Evolutionary conservation across 2,113 vertebrate species (phyloP).

Genomic region (Microtus richardsoni): DNA sequence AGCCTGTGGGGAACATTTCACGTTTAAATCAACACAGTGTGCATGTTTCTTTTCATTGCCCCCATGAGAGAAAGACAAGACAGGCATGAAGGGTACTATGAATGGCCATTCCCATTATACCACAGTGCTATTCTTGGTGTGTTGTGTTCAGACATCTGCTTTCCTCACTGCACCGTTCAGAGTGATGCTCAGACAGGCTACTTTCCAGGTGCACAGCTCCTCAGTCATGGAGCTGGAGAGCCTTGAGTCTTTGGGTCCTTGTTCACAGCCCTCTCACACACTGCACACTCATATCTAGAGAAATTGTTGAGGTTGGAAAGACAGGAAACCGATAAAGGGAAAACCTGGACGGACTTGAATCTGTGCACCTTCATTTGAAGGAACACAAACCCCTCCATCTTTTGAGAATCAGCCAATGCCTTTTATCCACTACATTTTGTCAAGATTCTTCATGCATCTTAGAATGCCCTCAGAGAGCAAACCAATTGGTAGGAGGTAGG

Average conservation of each 20-base stretch:
- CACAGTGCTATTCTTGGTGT: background rate
- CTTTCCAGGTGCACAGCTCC: background rate
- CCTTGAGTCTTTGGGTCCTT: background rate
- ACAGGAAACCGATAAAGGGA: background rate
- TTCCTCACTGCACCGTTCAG: accelerated
- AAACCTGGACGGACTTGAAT: background rate
- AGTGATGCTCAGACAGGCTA: no score
- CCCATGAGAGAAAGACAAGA: background rate
- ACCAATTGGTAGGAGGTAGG: background rate
- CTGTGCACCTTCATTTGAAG: no score
- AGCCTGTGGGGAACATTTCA: background rate
- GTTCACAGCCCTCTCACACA: background rate
- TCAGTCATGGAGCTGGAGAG: background rate
- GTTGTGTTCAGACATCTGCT: no score
- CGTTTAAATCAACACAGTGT: background rate
- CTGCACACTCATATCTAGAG: background rate
- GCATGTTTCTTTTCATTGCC: background rate
- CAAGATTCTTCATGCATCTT: background rate
- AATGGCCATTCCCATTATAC: background rate
- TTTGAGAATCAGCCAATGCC: background rate
- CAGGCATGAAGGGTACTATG: background rate
- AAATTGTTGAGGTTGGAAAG: background rate
- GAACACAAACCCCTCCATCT: background rate
- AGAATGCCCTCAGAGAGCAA: background rate
- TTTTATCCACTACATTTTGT: background rate